Evolutionary conservation across 2,888 invertebrate genomes (phyloP), one percentile per base, ranked within the genome.

Genomic region (Reticulitermes lucifugus): DNA sequence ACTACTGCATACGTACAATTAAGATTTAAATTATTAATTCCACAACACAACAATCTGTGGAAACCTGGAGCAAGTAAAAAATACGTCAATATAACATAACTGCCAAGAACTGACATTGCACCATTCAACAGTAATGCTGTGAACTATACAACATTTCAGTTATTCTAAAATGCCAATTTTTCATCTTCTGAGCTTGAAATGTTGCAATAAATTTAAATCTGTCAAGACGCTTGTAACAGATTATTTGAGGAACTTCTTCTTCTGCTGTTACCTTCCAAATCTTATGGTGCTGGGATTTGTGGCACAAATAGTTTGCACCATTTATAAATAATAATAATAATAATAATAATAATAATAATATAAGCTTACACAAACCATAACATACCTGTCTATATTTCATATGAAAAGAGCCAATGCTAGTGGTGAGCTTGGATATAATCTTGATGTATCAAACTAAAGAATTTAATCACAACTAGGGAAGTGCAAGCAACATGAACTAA

Each of bases 161-260:
- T 35, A 25, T 25, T 51, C 51, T 51, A 65, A 65, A 65, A 65
- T 25, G 65, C 25, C 25, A 9, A 65, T 25, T 77, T 46, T 43
- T 25, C 43, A 14, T 25, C 46, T 77, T 77, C 46, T 46, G 43
- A 77, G 77, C 46, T 46, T 77, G 51, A 46, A 79, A 29, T 79
- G 79, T 51, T 35, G 14, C 21, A 22, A 51, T 79, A 55, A 79
- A 79, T 51, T 65, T 51, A 18, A 79, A 51, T 79, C 25, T 29
- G 10, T 55, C n/a, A 51, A 25, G 35, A 25, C 6, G 60, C n/a
- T 60, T 21, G 18, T 9, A 3, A 60, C 2, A 22, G 60, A 60
- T 60, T 60, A n/a, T 77, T 77, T 21, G 22, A 79, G 79, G 79
- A 79, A 79, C 79, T 51, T 79, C 29, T 51, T 51, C 22, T 55